A percentile compares a stretch with the other conserved stretches of the same genome.
phyloP scores from a whole-genome alignment of 2,113 vertebrate genomes.

The Podocnemis expansa region DNA sequence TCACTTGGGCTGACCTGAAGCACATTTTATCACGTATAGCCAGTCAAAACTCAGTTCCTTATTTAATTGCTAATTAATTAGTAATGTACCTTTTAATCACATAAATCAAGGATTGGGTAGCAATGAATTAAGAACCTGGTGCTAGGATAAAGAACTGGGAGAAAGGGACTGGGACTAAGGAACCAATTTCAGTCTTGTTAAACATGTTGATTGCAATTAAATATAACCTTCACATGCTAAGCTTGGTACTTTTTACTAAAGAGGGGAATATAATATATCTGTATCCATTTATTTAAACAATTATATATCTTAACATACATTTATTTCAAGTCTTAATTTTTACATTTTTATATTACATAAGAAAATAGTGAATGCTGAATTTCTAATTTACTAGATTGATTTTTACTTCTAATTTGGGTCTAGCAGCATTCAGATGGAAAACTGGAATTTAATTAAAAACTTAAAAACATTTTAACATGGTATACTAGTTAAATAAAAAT shows the following conservation, averaged over 20 bases:
- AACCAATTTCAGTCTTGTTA: neutral
- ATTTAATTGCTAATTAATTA: neutral
- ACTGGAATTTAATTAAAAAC: neutral
- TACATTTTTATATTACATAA: neutral
- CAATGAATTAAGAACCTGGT: neutral
- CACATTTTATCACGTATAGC: neutral
- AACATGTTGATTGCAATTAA: neutral
- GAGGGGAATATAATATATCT: neutral
- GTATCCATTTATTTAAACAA: neutral
- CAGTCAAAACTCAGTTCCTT: neutral
- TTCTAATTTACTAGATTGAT: neutral
- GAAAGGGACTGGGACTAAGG: neutral
- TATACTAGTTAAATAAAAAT: neutral
- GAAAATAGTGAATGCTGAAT: neutral
- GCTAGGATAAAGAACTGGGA: neutral
- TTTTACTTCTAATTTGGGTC: neutral
- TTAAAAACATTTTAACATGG: neutral
- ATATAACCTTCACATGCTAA: neutral
- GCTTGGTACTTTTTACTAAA: neutral
- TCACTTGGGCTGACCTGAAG: neutral
- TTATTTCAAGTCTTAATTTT: neutral
- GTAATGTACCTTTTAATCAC: neutral
- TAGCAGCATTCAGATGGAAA: neutral
- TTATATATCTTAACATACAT: neutral
- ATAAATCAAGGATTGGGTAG: neutral